A percentile compares a stretch with the other conserved stretches of the same genome.
These are phyloP conservation scores for Tenualosa ilisha DNA, from an alignment of 2,797 vertebrate species.

Conservation along the genomic window DNA sequence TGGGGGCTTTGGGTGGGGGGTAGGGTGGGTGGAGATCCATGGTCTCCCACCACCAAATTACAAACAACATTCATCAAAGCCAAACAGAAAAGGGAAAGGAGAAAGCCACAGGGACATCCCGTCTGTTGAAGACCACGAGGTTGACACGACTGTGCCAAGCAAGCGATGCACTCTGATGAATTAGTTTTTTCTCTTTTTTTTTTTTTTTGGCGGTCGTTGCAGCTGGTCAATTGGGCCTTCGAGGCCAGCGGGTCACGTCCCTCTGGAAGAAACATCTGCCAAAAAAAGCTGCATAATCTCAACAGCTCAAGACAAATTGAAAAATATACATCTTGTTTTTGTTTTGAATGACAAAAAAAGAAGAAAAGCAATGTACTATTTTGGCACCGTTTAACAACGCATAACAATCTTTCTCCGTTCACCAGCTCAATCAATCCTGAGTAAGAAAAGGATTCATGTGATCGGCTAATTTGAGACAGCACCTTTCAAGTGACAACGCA, in stretches of 20 bases:
- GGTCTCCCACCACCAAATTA: constrained; percentile 21
- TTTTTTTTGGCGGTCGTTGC: background rate
- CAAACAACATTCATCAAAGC: constrained; percentile 30
- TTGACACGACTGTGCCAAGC: background rate
- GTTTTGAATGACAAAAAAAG: background rate
- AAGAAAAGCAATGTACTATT: background rate
- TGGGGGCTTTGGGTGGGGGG: too few species aligned
- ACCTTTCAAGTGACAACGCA: constrained; percentile 10
- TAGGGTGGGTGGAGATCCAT: background rate
- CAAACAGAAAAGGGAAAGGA: background rate
- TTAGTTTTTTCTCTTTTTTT: too few species aligned
- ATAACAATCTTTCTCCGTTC: background rate
- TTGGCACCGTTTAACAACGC: background rate
- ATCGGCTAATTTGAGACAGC: constrained; percentile 27
- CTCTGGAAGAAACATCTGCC: background rate
- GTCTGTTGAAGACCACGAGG: too few species aligned
- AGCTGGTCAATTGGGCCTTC: background rate
- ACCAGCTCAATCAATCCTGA: too few species aligned
- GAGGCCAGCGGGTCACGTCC: background rate
- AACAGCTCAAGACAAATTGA: background rate
- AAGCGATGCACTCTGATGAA: background rate
- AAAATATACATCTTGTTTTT: background rate
- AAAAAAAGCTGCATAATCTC: background rate
- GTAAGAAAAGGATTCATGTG: background rate
- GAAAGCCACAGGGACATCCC: background rate